These are phyloP conservation scores for Neomonachus schauinslandi DNA, from an alignment of 2,113 vertebrate genomes.

Conservation along the genomic window DNA sequence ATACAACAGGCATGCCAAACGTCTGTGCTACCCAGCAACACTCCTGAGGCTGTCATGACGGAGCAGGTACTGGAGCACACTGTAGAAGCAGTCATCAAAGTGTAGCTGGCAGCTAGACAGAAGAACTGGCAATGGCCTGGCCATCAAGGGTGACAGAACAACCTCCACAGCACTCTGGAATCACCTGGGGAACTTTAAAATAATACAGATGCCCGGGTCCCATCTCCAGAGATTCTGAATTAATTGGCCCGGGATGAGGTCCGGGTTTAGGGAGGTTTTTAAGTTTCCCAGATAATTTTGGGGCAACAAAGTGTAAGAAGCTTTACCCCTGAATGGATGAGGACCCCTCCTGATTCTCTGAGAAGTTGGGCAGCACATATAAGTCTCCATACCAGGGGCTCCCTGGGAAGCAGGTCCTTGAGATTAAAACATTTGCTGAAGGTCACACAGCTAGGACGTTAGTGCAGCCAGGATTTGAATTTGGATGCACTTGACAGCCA, in stretches of 20 bases:
- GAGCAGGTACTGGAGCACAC: not conserved
- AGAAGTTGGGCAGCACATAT: not conserved
- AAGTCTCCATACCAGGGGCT: not conserved
- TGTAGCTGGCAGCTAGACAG: fast-evolving
- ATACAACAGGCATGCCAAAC: not conserved
- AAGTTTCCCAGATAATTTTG: not conserved
- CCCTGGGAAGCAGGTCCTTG: not conserved
- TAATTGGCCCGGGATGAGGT: not conserved
- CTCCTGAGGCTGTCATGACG: not conserved
- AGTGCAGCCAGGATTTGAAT: not conserved
- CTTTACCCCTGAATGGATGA: not conserved
- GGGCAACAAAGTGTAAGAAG: not conserved
- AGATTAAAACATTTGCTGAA: not conserved
- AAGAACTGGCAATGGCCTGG: not conserved
- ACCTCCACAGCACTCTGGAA: not conserved
- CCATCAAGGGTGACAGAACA: not conserved
- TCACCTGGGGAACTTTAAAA: not conserved
- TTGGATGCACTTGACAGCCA: not conserved
- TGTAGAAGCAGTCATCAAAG: not conserved
- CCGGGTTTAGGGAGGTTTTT: not conserved
- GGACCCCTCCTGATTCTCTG: not conserved
- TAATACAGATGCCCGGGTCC: not conserved
- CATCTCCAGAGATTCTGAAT: not conserved
- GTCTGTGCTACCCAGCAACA: not conserved
- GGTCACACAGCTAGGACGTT: not conserved